Evolutionary conservation across 2,797 vertebrate genomes (phyloP), one percentile per base, ranked within the genome.

Genomic region (Artibeus jamaicensis): DNA sequence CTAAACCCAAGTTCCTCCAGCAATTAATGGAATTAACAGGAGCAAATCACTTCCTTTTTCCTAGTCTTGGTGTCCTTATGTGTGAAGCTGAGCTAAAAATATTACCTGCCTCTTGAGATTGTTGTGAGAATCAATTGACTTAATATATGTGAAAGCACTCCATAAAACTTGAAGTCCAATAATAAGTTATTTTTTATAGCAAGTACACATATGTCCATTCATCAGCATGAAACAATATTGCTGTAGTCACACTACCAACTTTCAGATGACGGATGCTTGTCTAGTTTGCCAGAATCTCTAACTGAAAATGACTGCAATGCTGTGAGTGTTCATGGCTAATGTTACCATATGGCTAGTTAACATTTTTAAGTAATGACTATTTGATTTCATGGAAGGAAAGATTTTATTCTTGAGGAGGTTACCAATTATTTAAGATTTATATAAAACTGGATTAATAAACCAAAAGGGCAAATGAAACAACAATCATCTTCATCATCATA

Each of bases 11-110:
- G 68, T 70, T 84, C 50, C 92, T 94, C 59, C 18, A 77, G 53
- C 14, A 90, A 95, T 62, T 94, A 94, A 93, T 42, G 95, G 81
- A 94, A 87, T 91, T 87, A 96, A 24, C 18, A 87, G 46, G 39
- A 94, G 48, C 26, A 59, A 93, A 22, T 93, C 59, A 76, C 46
- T 97, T 89, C 15, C 19, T 79, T 89, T 85, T 92, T 44, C 44
- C 81, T 16, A 73, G 86, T 78, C 8, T 92, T 55, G 44, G 53
- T 94, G 9, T 92, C 39, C 12, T 93, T 93, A 84, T 62, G 67
- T 57, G 59, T 84, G 91, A 96, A 84, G 48, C n/a, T 55, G 39
- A 88, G 39, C 48, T 85, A 94, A 96, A 92, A 93, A 82, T 90
- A 92, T 26, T 88, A 74, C 62, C 48, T 81, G 5, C 44, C 44